Evolutionary conservation across 1,140 invertebrate species (phyloP).

Genomic region (Pseudomyrmex cubaensis): DNA sequence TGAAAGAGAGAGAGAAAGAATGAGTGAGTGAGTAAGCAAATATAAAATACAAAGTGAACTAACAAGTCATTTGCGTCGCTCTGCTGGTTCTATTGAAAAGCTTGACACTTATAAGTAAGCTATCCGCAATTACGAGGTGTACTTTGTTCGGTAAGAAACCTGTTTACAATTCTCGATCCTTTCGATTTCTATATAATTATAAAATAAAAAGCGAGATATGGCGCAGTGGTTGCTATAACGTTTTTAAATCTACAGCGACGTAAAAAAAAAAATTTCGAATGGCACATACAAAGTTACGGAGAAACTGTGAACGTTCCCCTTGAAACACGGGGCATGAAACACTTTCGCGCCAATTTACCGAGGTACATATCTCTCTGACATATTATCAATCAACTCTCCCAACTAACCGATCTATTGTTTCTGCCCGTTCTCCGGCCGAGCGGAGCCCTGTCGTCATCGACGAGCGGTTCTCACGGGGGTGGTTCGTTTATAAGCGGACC

Average conservation of each 20-base stretch:
- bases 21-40: background rate
- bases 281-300: background rate
- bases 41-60: background rate
- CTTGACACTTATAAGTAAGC: background rate
- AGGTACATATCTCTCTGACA: constrained; percentile 37
- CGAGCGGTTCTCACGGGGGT: constrained; percentile 71
- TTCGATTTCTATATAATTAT: constrained; percentile 2
- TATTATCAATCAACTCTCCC: constrained; percentile 55
- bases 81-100: background rate
- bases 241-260: background rate
- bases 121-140: background rate
- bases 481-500: constrained; percentile 64
- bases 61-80: background rate
- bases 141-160: background rate
- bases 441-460: constrained; percentile 17
- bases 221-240: background rate
- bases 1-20: too few species aligned
- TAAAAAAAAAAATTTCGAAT: background rate
- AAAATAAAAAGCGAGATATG: background rate
- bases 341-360: constrained; percentile 52
- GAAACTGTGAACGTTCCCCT: constrained; percentile 7
- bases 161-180: background rate
- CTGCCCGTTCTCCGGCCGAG: constrained; percentile 40
- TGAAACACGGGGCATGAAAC: constrained; percentile 19
- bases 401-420: constrained; percentile 38